A percentile compares a stretch with the other conserved stretches of the same genome.
phyloP scores from a whole-genome alignment of 2,797 vertebrate genomes.

The Neostethus bicornis region DNA sequence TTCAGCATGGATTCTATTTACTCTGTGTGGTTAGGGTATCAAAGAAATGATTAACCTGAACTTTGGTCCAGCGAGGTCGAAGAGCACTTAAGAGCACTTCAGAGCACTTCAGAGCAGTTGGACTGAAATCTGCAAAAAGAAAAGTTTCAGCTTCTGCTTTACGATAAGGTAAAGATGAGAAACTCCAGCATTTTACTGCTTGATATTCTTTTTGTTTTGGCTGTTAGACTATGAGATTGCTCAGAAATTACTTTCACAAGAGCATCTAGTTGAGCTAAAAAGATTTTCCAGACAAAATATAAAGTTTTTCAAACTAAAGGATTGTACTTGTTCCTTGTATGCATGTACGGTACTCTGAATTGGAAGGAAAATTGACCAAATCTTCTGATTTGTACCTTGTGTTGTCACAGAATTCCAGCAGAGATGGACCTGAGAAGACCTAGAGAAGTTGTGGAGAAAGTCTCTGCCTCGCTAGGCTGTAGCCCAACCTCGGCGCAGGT shows the following conservation, averaged over 20 bases:
- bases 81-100: constrained; percentile 19
- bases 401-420: background rate
- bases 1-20: background rate
- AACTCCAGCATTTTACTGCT: too few species aligned
- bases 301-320: background rate
- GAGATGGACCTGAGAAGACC: constrained; percentile 63
- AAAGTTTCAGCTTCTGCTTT: constrained; percentile 27
- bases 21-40: background rate
- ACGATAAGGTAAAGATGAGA: background rate
- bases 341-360: too few species aligned
- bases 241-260: too few species aligned
- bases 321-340: too few species aligned
- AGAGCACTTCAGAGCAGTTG: constrained; percentile 17
- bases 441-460: constrained; percentile 65
- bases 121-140: constrained; percentile 10
- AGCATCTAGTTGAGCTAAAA: too few species aligned
- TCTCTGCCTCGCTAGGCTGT: constrained; percentile 78
- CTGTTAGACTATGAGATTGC: too few species aligned
- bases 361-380: background rate
- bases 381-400: background rate
- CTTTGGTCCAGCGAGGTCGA: constrained; percentile 21
- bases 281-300: background rate
- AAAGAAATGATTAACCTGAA: constrained; percentile 51
- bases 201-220: too few species aligned
- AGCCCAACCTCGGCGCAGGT: constrained; percentile 75